Evolutionary conservation across 2,797 vertebrate genomes (phyloP), one percentile per base, ranked within the genome.

Genomic region (Megaceryle alcyon): DNA sequence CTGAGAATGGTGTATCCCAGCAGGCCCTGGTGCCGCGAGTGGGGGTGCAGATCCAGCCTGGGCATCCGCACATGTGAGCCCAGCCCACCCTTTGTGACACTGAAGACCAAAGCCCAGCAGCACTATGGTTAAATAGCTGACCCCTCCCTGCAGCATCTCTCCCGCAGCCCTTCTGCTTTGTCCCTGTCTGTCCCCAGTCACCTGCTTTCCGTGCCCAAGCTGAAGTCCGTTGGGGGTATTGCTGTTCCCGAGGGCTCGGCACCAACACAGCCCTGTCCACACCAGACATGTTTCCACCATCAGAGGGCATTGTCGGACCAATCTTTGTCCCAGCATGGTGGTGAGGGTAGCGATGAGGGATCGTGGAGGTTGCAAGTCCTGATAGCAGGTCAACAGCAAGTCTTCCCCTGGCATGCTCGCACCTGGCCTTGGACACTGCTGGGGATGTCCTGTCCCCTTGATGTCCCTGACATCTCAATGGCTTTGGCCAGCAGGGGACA

Each of bases 291-390:
- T 60, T 86, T 70, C 77, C 43, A 77, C 92, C 95, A 92, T 95
- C 77, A 93, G 96, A 96, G 96, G 95, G 96, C 96, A 84, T 70
- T 19, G 35, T 73, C 0, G 8, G 44, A 46, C 77, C 77, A 35
- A 41, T 33, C 86, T 92, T 86, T 66, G 35, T 44, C 23, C 31
- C 60, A n/a, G 17, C 16, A 7, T 22, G 79, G 25, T 46, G 37
- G n/a, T 43, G 56, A 14, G 63, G 6, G 29, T 29, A 41, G 57
- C 0, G 0, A 6, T 15, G 44, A 12, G 59, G 33, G 54, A 0
- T 72, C 10, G 6, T 20, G 21, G 33, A 81, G 37, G 31, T 4
- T 33, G 73, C 28, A 21, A 19, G 53, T 15, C 17, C 44, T 33
- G 31, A 8, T 21, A 60, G 29, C 54, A 53, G 11, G 35, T 25